Evolutionary conservation across 92 coral and sea anemone genomes (phyloP), one percentile per base, ranked within the genome.

Genomic region (Parazoanthus darwini): DNA sequence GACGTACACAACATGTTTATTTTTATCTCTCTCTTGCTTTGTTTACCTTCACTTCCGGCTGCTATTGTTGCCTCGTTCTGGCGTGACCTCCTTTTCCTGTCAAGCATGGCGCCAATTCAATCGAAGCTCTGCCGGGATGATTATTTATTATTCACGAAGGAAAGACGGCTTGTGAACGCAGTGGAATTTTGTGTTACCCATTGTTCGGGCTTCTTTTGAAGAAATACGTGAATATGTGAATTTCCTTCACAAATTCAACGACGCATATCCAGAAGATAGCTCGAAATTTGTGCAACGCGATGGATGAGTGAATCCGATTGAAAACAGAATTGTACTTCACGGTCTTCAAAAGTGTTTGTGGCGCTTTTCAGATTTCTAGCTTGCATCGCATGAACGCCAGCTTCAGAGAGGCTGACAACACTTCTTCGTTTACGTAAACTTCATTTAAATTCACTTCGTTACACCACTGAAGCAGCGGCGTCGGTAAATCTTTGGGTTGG

Each of bases 131-230:
- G 78, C 87, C 87, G 79, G 78, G 78, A 29, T 33, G 75, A 84
- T 84, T 84, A 84, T 84, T 84, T 84, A 84, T 84, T 84, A 84
- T 84, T 84, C 87, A 84, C 87, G 87, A 84, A 84, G 87, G 75
- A 84, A 76, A 76, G 79, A 70, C 86, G 54, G 86, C 86, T 68
- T 66, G 86, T 82, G 86, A 82, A 82, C 37, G 58, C 46, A 10
- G 87, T 71, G 87, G 87, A 84, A 70, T 84, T 84, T 43, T 84
- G 79, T 84, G 87, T 84, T 71, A 70, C 79, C 87, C 56, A 84
- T 84, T 84, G 87, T 84, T 71, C 43, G 43, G 87, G 59, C 63
- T 46, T 44, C 43, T 71, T 46, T 44, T 46, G 66, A 70, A 48
- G 67, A 73, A 71, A 10, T 84, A 48, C 79, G 87, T 71, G 78